phyloP scores from a whole-genome alignment of 2,113 vertebrate species.

The Saiga tatarica region DNA sequence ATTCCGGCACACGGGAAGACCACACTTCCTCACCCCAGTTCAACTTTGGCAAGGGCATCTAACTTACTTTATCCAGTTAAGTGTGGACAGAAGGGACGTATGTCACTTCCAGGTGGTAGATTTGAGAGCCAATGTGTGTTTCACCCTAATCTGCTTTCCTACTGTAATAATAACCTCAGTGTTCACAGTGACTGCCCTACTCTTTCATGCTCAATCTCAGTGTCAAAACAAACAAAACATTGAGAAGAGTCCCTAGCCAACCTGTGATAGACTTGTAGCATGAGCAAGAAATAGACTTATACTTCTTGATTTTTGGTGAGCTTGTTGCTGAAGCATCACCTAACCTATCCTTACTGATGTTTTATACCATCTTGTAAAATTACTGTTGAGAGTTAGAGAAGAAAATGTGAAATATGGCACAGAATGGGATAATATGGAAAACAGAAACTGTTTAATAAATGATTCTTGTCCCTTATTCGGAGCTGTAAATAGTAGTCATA shows the following conservation, averaged over 20 bases:
- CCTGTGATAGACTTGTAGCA: not conserved
- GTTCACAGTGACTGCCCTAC: not conserved
- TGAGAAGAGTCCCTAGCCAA: not conserved
- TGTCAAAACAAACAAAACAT: not conserved
- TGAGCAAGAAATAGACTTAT: not conserved
- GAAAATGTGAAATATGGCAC: not conserved
- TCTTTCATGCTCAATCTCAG: not conserved
- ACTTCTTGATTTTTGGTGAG: not conserved
- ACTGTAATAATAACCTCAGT: not conserved
- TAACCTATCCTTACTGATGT: not conserved
- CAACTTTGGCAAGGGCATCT: not conserved
- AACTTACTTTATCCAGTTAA: not conserved
- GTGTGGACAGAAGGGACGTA: not conserved
- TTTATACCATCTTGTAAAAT: not conserved
- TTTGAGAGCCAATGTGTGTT: not conserved
- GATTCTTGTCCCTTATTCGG: not conserved
- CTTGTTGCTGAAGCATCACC: not conserved
- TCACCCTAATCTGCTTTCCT: not conserved
- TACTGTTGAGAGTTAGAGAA: not conserved
- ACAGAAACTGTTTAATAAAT: slow-evolving; percentile 15
- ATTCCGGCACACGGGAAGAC: not conserved
- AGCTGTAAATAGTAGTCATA: not conserved
- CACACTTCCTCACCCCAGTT: not conserved
- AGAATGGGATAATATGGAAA: not conserved
- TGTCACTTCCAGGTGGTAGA: not conserved